These are phyloP conservation scores for Hepsetus odoe DNA, from an alignment of 2,113 vertebrate genomes.

Conservation along the genomic window DNA sequence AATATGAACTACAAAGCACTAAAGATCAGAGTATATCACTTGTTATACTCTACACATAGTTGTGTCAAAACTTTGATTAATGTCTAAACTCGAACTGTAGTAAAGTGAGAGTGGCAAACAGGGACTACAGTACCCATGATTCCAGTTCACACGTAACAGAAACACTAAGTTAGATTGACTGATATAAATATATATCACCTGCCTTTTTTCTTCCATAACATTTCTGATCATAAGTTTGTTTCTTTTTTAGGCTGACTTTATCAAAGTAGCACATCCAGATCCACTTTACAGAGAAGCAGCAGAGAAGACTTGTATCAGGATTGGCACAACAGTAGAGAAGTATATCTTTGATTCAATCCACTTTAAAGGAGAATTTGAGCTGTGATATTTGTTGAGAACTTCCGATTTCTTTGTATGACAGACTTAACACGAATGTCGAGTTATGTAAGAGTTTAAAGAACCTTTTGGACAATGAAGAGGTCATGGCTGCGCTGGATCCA, in stretches of 20 bases:
- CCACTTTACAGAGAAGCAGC: constrained; percentile 88
- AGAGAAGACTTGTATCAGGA: constrained; percentile 88
- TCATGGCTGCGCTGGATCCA: constrained; percentile 83
- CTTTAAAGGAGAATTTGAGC: background rate
- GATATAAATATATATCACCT: too few species aligned
- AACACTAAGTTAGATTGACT: too few species aligned
- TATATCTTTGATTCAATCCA: constrained; percentile 55
- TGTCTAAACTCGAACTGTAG: too few species aligned
- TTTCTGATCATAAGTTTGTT: too few species aligned
- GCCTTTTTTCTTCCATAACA: too few species aligned
- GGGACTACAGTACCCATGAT: too few species aligned
- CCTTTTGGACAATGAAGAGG: constrained; percentile 79
- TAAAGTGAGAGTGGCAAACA: background rate
- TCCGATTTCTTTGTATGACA: constrained; percentile 65
- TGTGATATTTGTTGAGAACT: background rate
- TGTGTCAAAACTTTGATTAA: too few species aligned
- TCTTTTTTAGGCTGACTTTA: constrained; percentile 88
- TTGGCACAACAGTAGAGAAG: constrained; percentile 95
- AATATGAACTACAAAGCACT: too few species aligned
- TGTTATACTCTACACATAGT: too few species aligned
- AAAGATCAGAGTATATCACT: too few species aligned
- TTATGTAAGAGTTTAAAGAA: constrained; percentile 87
- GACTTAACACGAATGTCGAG: constrained; percentile 94
- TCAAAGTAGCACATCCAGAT: constrained; percentile 94
- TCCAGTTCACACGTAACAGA: background rate